phyloP scores from a whole-genome alignment of 2,113 vertebrate species.

The Spea bombifrons region DNA sequence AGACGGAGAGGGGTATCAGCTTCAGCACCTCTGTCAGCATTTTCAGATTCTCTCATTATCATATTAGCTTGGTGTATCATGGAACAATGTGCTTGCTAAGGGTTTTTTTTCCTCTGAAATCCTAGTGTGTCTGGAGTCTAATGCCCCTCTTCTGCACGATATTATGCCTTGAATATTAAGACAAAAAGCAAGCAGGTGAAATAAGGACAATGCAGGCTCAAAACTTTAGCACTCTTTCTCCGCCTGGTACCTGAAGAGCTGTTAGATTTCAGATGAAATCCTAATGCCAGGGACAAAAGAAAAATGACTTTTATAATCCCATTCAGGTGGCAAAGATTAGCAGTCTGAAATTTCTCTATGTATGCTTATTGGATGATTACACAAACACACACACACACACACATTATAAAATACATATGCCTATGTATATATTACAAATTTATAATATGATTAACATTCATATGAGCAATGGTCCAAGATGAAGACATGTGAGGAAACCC shows the following conservation, averaged over 20 bases:
- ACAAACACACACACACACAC: too few relatives aligned
- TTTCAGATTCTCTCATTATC: too few relatives aligned
- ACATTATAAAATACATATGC: too few relatives aligned
- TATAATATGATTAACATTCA: too few relatives aligned
- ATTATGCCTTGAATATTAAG: background rate
- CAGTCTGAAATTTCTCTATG: too few relatives aligned
- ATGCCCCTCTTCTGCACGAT: background rate
- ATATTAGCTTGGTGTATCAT: too few relatives aligned
- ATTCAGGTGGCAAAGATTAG: background rate
- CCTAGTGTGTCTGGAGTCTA: background rate
- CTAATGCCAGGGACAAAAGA: background rate
- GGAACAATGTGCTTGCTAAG: too few relatives aligned
- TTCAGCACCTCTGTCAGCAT: too few relatives aligned
- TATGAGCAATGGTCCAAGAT: background rate
- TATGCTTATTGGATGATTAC: too few relatives aligned
- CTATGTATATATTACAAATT: too few relatives aligned
- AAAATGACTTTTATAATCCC: background rate
- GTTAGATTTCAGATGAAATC: constrained; percentile 1
- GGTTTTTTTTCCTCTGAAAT: too few relatives aligned
- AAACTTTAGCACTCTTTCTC: background rate
- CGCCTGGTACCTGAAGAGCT: background rate
- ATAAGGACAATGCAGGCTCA: constrained; percentile 3
- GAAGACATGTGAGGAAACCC: constrained; percentile 7
- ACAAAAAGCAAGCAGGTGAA: constrained; percentile 6
- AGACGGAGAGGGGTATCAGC: too few relatives aligned